Evolutionary conservation across 2,888 invertebrate species (phyloP).

Genomic region (Tenthredo livida): DNA sequence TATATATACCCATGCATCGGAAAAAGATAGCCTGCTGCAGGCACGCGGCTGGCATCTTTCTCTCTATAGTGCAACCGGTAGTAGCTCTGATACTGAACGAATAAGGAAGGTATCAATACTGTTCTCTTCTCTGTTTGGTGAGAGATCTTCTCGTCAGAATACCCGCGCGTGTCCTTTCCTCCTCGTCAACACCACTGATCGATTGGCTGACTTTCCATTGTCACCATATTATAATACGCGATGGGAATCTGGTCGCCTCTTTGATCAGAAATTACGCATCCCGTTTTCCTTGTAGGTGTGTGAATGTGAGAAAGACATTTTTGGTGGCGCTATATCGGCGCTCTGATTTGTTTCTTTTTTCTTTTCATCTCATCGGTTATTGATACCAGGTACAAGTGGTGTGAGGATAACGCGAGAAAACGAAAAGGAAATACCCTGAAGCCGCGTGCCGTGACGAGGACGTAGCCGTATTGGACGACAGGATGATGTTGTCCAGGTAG

Average conservation of each 20-base stretch:
- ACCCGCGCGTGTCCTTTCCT: background rate
- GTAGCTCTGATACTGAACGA: background rate
- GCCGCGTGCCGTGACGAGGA: slow-evolving; percentile 68
- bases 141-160: background rate
- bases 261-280: background rate
- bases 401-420: background rate
- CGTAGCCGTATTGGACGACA: slow-evolving; percentile 25
- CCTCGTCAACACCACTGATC: slow-evolving; percentile 36
- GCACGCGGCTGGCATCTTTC: slow-evolving; percentile 19
- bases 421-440: slow-evolving; percentile 13
- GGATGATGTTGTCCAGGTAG: slow-evolving; percentile 76
- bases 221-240: slow-evolving; percentile 13
- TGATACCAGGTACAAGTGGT: slow-evolving; percentile 15
- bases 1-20: background rate
- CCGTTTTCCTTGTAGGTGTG: background rate
- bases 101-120: slow-evolving; percentile 15
- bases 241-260: background rate
- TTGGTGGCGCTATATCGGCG: background rate
- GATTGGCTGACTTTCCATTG: slow-evolving; percentile 23
- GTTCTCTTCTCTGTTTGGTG: background rate
- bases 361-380: slow-evolving; percentile 19
- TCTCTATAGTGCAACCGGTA: slow-evolving; percentile 17
- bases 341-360: background rate
- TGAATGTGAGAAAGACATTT: background rate
- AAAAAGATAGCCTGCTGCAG: background rate